Evolutionary conservation across 2,113 vertebrate genomes (phyloP).

Genomic region (Camelus dromedarius): DNA sequence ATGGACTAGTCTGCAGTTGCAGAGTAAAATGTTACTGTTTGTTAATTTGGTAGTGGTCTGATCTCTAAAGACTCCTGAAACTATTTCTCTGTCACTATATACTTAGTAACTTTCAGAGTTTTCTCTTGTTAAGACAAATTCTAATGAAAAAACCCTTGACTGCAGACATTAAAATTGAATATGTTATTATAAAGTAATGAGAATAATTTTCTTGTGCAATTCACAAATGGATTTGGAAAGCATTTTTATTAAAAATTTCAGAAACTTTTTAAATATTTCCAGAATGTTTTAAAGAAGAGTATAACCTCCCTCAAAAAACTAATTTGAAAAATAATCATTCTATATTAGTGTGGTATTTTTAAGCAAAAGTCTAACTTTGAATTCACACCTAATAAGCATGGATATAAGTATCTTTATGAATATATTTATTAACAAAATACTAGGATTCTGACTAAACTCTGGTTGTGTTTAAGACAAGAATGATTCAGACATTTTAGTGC

Average conservation of each 20-base stretch:
- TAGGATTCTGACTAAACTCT: neutral
- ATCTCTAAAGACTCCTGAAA: neutral
- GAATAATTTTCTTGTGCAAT: constrained; percentile 28
- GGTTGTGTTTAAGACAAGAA: neutral
- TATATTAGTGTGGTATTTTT: neutral
- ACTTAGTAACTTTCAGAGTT: constrained; percentile 2
- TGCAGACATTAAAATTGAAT: neutral
- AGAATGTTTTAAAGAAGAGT: neutral
- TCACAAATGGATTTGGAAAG: constrained; percentile 23
- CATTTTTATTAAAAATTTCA: neutral
- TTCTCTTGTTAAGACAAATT: neutral
- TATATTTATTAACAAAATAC: neutral
- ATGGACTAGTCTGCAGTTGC: neutral
- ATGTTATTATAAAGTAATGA: neutral
- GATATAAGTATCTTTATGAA: neutral
- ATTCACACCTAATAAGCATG: neutral
- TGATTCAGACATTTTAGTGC: neutral
- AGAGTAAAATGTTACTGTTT: constrained; percentile 41
- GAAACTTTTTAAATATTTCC: neutral
- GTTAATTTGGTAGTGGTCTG: neutral
- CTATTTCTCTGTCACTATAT: neutral
- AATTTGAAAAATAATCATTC: constrained; percentile 28
- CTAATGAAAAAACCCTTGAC: constrained; percentile 5
- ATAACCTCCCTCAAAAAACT: neutral
- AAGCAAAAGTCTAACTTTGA: neutral